phyloP scores from a whole-genome alignment of 2,888 invertebrate species.

The Mechanitis mazaeus region DNA sequence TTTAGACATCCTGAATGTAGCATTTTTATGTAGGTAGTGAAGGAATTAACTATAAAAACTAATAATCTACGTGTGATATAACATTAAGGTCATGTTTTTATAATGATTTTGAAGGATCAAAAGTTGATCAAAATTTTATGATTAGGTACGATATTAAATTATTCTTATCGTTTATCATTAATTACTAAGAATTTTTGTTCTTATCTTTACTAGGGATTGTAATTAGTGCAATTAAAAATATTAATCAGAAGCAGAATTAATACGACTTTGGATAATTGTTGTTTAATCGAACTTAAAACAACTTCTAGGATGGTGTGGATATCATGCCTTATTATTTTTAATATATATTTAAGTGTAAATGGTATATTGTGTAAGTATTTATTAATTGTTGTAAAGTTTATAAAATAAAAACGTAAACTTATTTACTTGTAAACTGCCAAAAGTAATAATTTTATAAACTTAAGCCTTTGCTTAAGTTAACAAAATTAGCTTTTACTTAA shows the following conservation, averaged over 20 bases:
- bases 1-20: not conserved
- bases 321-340: constrained; percentile 5
- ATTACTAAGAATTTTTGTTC: not conserved
- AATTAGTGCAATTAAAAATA: not conserved
- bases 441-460: too few species aligned
- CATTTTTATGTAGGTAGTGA: not conserved
- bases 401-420: too few species aligned
- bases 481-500: too few species aligned
- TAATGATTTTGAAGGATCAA: too few species aligned
- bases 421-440: too few species aligned
- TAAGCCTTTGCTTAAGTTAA: too few species aligned
- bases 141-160: not conserved
- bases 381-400: not conserved
- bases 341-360: constrained; percentile 5
- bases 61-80: too few species aligned
- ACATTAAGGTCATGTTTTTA: too few species aligned
- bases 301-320: constrained; percentile 12
- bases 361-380: constrained; percentile 4
- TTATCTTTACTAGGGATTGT: not conserved
- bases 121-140: too few species aligned
- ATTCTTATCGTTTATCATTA: not conserved
- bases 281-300: constrained; percentile 1
- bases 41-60: too few species aligned
- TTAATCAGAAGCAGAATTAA: not conserved
- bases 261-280: too few species aligned